Evolutionary conservation across 2,888 invertebrate genomes (phyloP).

Genomic region (Chaetoderma sp.): DNA sequence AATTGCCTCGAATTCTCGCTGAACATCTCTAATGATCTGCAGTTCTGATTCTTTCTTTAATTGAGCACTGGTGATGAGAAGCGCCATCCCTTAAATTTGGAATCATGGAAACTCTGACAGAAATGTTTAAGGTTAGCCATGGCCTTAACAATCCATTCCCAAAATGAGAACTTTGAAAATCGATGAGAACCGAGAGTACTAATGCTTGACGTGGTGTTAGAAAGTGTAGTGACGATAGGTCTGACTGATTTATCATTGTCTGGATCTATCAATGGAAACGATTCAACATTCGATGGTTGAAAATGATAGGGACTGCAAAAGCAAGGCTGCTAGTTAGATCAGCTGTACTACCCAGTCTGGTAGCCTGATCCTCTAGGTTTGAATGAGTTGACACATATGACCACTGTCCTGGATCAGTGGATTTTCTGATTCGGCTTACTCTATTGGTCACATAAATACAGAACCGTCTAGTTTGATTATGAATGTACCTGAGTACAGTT

Average conservation of each 20-base stretch:
- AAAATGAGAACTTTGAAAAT: not conserved
- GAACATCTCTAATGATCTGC: not conserved
- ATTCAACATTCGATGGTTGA: not conserved
- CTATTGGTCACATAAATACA: slow-evolving; percentile 23
- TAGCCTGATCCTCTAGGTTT: slow-evolving; percentile 19
- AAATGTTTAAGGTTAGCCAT: slow-evolving; percentile 3
- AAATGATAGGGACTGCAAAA: not conserved
- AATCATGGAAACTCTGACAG: not conserved
- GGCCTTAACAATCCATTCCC: not conserved
- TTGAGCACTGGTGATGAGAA: too few species aligned
- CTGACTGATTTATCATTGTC: not conserved
- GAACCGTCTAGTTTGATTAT: slow-evolving; percentile 16
- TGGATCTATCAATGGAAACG: not conserved
- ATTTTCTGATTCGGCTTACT: slow-evolving; percentile 17
- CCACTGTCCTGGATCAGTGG: slow-evolving; percentile 14
- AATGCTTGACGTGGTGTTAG: not conserved
- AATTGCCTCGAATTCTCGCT: not conserved
- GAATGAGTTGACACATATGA: slow-evolving; percentile 4
- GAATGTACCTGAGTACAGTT: slow-evolving; percentile 3
- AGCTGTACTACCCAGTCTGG: not conserved
- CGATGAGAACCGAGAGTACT: slow-evolving; percentile 2
- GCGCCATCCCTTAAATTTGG: not conserved
- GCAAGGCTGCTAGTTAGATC: too few species aligned
- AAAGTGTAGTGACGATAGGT: not conserved
- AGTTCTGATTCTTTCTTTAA: not conserved